phyloP scores from a whole-genome alignment of 2,797 vertebrate species.

The Staurois parvus region DNA sequence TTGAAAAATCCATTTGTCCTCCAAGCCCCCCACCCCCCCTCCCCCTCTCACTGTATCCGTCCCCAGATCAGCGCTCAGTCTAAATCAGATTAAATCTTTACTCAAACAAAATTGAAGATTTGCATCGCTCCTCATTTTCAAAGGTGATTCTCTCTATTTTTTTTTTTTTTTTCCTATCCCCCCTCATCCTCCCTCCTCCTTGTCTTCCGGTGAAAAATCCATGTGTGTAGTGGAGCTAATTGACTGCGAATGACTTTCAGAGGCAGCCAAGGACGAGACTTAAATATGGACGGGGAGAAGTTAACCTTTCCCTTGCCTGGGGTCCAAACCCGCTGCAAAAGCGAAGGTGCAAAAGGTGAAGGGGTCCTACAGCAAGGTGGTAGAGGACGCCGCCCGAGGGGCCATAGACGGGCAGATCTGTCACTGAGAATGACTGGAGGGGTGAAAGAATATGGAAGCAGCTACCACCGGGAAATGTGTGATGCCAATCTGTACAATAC shows the following conservation, averaged over 20 bases:
- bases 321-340: background rate
- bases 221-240: conserved; percentile 53
- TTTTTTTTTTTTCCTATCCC: background rate
- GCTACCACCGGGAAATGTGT: no score
- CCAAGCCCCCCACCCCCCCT: conserved; percentile 5
- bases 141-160: conserved; percentile 53
- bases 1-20: conserved; percentile 57
- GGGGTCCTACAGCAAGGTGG: no score
- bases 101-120: conserved; percentile 61
- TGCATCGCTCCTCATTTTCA: conserved; percentile 55
- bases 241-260: conserved; percentile 60
- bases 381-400: no score
- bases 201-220: conserved; percentile 59
- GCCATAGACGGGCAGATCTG: no score
- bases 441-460: no score
- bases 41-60: background rate
- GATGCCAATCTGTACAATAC: no score
- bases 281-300: conserved; percentile 39
- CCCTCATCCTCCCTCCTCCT: background rate
- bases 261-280: conserved; percentile 53
- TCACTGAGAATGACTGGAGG: no score
- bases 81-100: conserved; percentile 58
- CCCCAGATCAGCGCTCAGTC: conserved; percentile 37
- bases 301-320: conserved; percentile 34
- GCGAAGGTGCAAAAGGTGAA: no score